These are phyloP conservation scores for Cosmia trapezina DNA, from an alignment of 2,888 invertebrate genomes.

Conservation along the genomic window DNA sequence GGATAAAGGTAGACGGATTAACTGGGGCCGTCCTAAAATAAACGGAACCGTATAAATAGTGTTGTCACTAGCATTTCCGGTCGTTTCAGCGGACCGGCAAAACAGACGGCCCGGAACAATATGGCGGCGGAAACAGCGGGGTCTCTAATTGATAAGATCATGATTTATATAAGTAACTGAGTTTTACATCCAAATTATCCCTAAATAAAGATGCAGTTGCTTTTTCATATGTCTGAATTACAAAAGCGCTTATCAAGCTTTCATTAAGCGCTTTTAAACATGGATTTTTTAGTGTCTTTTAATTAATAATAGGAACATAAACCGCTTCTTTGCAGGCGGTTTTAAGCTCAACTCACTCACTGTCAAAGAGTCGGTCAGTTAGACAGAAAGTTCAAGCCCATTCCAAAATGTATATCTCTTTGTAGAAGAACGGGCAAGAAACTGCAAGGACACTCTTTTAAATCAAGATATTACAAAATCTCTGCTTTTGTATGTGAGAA, in stretches of 20 bases:
- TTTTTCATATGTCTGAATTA: neutral
- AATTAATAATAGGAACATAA: neutral
- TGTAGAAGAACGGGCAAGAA: no score
- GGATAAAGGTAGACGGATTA: slow-evolving; percentile 27
- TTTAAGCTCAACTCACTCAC: neutral
- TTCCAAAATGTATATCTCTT: no score
- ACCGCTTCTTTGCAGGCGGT: neutral
- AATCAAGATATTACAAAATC: no score
- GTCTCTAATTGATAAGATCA: slow-evolving; percentile 46
- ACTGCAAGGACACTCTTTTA: no score
- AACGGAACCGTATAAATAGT: slow-evolving; percentile 52
- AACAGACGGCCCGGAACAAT: slow-evolving; percentile 42
- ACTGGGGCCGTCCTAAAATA: slow-evolving; percentile 11
- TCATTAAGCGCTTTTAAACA: neutral
- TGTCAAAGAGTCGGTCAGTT: no score
- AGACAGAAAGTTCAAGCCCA: no score
- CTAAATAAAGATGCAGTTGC: neutral
- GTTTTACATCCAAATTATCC: slow-evolving; percentile 33
- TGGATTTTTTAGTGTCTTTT: neutral
- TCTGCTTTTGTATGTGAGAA: no score
- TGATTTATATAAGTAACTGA: slow-evolving; percentile 48
- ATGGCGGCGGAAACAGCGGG: slow-evolving; percentile 27
- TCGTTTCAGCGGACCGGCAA: slow-evolving; percentile 29
- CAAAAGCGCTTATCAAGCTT: neutral
- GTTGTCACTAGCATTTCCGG: slow-evolving; percentile 48